A percentile compares a stretch with the other conserved stretches of the same genome.
Conservation (phyloP, 2,888 invertebrate genomes). For the Hemicrepidius hirtus region DNA sequence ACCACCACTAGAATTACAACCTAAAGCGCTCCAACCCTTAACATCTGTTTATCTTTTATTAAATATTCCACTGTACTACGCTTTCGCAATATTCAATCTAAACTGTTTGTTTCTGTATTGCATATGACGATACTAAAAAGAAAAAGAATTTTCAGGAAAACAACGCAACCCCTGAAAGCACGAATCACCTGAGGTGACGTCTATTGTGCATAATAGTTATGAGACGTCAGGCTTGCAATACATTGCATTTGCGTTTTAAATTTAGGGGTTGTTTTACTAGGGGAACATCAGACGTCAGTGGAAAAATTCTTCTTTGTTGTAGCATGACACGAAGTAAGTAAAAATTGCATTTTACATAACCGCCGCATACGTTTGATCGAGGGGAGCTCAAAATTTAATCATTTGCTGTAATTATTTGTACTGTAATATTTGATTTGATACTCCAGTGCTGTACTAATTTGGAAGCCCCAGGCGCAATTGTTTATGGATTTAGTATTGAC, state of each 20-base stretch:
- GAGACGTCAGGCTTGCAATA: constrained; percentile 50
- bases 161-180: constrained; percentile 43
- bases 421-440: no score
- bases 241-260: constrained; percentile 53
- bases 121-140: neutral
- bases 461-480: no score
- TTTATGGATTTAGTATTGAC: no score
- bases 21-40: neutral
- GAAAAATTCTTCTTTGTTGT: constrained; percentile 42
- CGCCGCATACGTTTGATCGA: constrained; percentile 21
- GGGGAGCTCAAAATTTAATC: constrained; percentile 1
- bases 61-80: constrained; percentile 12
- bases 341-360: constrained; percentile 39
- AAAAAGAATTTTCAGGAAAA: constrained; percentile 34
- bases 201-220: constrained; percentile 54
- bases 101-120: neutral
- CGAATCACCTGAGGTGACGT: constrained; percentile 52
- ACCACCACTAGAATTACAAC: constrained; percentile 12
- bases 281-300: constrained; percentile 43
- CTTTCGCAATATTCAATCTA: constrained; percentile 4
- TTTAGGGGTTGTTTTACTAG: constrained; percentile 50
- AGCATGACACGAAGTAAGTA: constrained; percentile 33
- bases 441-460: no score
- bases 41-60: constrained; percentile 26
- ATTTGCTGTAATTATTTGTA: no score